Conservation (phyloP, 2,797 vertebrate species). For the Helostoma temminkii region DNA sequence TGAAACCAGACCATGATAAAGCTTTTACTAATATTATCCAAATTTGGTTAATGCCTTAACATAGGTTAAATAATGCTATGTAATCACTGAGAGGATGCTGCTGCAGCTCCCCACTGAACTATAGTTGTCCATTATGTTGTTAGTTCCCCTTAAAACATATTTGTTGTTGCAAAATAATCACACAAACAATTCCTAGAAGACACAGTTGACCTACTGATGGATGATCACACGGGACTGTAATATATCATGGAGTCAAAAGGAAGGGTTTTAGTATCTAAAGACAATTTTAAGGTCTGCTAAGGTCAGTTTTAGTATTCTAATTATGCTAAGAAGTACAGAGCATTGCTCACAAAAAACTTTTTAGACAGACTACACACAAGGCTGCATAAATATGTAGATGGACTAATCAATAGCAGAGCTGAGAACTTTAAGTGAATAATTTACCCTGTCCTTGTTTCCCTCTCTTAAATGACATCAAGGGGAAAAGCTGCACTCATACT, state of each 20-base stretch:
- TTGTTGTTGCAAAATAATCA: background rate
- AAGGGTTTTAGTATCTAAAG: background rate
- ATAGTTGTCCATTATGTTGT: background rate
- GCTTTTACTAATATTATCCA: no score
- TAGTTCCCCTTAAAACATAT: background rate
- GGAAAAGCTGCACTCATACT: conserved; percentile 14
- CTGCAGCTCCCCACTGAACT: background rate
- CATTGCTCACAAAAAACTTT: background rate
- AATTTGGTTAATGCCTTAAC: no score
- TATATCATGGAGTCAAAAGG: background rate
- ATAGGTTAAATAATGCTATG: no score
- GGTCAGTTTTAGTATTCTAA: background rate
- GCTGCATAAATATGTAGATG: conserved; percentile 13
- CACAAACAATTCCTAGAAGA: background rate
- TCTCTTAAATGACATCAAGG: conserved; percentile 52
- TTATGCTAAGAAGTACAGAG: background rate
- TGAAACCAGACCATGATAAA: no score
- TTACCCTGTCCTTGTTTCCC: conserved; percentile 59
- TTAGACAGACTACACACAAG: background rate
- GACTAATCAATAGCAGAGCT: conserved; percentile 5
- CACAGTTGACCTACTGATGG: background rate
- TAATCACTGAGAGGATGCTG: no score
- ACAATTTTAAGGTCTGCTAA: no score
- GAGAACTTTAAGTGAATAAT: conserved; percentile 28
- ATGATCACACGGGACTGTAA: background rate